A percentile compares a stretch with the other conserved stretches of the same genome.
These are phyloP conservation scores for Stercorarius parasiticus DNA, from an alignment of 2,113 vertebrate species.

Conservation along the genomic window DNA sequence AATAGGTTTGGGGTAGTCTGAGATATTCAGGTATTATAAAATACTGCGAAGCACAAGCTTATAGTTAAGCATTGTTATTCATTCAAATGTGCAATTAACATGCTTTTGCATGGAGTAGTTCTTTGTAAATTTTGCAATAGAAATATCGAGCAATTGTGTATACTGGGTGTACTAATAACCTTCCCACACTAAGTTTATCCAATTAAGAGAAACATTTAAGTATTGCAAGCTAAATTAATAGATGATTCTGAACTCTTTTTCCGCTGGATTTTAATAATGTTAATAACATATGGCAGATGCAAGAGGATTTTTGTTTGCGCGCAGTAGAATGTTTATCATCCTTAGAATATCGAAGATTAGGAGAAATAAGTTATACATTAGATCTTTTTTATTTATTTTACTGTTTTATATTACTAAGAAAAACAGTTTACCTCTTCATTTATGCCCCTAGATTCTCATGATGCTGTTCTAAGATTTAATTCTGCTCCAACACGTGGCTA, in stretches of 20 bases:
- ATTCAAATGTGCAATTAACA: neutral
- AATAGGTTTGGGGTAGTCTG: neutral
- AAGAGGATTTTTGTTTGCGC: neutral
- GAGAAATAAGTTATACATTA: neutral
- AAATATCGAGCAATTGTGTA: neutral
- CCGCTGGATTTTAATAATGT: neutral
- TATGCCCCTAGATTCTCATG: conserved; percentile 87
- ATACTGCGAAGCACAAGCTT: neutral
- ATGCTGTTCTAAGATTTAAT: conserved; percentile 95
- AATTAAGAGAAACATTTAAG: neutral
- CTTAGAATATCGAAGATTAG: neutral
- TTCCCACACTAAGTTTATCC: neutral
- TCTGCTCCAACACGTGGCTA: conserved; percentile 92
- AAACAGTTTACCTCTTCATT: conserved; percentile 18
- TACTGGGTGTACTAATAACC: neutral
- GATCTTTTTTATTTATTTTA: neutral
- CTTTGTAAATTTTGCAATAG: neutral
- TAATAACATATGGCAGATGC: neutral
- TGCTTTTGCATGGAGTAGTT: neutral
- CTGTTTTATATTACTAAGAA: neutral
- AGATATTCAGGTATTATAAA: neutral
- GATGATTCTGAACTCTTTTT: neutral
- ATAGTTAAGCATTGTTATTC: neutral
- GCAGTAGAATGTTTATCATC: neutral
- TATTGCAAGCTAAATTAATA: neutral